These are phyloP conservation scores for Xanthorhoe designata DNA, from an alignment of 2,888 invertebrate species.

Conservation along the genomic window DNA sequence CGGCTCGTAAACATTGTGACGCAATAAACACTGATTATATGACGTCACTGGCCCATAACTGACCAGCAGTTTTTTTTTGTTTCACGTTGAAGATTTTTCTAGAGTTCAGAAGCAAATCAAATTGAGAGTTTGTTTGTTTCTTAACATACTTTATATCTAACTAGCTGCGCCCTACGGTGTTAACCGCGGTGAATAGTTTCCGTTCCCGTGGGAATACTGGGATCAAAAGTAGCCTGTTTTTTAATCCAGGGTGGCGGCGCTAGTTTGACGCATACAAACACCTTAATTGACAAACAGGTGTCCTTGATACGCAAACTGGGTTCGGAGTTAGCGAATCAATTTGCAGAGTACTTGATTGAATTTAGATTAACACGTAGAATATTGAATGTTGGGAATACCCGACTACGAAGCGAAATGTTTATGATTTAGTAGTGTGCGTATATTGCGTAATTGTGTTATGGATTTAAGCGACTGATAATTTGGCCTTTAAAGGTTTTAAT, in stretches of 20 bases:
- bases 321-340: conserved; percentile 17
- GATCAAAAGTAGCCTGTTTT: too few relatives aligned
- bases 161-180: too few relatives aligned
- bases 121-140: too few relatives aligned
- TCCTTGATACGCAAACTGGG: conserved; percentile 18
- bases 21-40: conserved; percentile 25
- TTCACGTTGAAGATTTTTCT: background rate
- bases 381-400: conserved; percentile 5
- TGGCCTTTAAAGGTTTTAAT: background rate
- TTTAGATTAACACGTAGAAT: conserved; percentile 21
- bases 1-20: conserved; percentile 15
- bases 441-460: background rate
- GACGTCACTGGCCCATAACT: conserved; percentile 3
- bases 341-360: conserved; percentile 21
- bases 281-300: conserved; percentile 15
- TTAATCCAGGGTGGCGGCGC: too few relatives aligned
- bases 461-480: background rate
- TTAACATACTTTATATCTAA: too few relatives aligned
- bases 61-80: background rate
- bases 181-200: too few relatives aligned
- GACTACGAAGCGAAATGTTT: background rate
- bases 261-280: too few relatives aligned
- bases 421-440: background rate
- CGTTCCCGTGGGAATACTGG: too few relatives aligned
- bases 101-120: too few relatives aligned